Evolutionary conservation across 1,140 invertebrate species (phyloP).

Genomic region (Eubasilissa regina): DNA sequence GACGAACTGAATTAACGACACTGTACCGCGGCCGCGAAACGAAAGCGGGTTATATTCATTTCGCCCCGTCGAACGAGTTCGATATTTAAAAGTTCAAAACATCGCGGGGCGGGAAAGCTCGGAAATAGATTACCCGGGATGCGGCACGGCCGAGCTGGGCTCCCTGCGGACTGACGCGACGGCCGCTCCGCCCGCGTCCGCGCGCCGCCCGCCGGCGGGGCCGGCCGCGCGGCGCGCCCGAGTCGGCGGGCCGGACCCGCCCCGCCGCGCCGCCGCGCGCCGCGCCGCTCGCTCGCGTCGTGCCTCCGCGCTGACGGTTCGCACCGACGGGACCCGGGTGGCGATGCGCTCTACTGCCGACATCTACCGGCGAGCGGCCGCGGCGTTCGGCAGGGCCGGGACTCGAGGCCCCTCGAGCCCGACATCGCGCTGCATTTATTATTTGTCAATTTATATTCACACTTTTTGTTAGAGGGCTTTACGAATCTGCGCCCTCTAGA

Average conservation of each 20-base stretch:
- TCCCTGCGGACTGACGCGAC: slow-evolving; percentile 51
- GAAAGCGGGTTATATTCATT: slow-evolving; percentile 9
- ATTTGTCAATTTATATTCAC: neutral
- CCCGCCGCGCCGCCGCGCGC: neutral
- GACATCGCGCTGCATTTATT: too few relatives aligned
- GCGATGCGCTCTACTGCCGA: neutral
- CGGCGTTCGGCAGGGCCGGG: too few relatives aligned
- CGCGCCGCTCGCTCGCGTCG: neutral
- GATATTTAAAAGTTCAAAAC: slow-evolving; percentile 44
- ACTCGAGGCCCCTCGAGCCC: too few relatives aligned
- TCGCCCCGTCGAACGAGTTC: slow-evolving; percentile 27
- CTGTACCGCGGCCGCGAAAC: slow-evolving; percentile 20
- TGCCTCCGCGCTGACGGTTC: too few relatives aligned
- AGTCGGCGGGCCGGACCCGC: too few relatives aligned
- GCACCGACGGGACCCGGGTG: too few relatives aligned
- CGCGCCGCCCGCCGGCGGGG: slow-evolving; percentile 12
- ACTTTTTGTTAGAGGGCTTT: too few relatives aligned
- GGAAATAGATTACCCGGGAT: slow-evolving; percentile 38
- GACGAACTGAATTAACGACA: slow-evolving; percentile 6
- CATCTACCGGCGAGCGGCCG: neutral
- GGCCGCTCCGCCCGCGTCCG: neutral
- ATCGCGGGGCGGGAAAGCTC: slow-evolving; percentile 42
- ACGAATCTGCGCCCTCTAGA: too few relatives aligned
- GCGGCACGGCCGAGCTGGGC: slow-evolving; percentile 55
- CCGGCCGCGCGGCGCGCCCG: neutral